phyloP scores from a whole-genome alignment of 2,888 invertebrate genomes.

The Heliconius ismenius region DNA sequence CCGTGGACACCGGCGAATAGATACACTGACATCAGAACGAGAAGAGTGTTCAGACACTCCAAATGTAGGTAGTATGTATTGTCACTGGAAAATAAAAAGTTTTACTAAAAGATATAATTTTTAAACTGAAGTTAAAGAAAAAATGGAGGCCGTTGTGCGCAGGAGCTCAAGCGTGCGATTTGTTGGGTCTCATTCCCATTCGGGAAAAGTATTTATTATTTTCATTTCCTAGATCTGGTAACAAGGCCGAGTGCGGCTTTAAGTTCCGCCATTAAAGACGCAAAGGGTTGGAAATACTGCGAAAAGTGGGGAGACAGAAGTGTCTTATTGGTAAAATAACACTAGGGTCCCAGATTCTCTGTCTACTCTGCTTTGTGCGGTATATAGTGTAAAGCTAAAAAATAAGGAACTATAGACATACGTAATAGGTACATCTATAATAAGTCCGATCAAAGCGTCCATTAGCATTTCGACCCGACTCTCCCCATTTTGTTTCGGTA shows the following conservation, averaged over 20 bases:
- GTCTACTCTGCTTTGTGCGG: no score
- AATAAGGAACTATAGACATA: slow-evolving; percentile 70
- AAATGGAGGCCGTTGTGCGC: no score
- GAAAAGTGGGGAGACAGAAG: no score
- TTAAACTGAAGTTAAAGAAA: not conserved
- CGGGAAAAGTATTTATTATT: no score
- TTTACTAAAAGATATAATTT: not conserved
- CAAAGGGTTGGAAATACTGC: no score
- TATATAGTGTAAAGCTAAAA: not conserved
- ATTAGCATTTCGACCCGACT: slow-evolving; percentile 87
- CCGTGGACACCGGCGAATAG: slow-evolving; percentile 87
- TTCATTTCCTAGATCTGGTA: no score
- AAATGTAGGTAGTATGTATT: slow-evolving; percentile 92
- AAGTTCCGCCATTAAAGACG: no score
- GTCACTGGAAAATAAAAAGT: slow-evolving; percentile 79
- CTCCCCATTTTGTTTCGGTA: slow-evolving; percentile 56
- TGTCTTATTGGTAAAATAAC: no score
- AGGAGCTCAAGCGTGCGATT: no score
- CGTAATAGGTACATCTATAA: slow-evolving; percentile 92
- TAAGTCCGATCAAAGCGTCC: slow-evolving; percentile 88
- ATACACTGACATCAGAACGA: slow-evolving; percentile 94
- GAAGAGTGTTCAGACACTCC: slow-evolving; percentile 92
- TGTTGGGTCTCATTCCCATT: no score
- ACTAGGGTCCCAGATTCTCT: no score
- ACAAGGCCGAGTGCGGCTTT: no score